Base-by-base conservation (phyloP, 92 coral and sea anemone species). In the Pocillopora meandrina region DNA sequence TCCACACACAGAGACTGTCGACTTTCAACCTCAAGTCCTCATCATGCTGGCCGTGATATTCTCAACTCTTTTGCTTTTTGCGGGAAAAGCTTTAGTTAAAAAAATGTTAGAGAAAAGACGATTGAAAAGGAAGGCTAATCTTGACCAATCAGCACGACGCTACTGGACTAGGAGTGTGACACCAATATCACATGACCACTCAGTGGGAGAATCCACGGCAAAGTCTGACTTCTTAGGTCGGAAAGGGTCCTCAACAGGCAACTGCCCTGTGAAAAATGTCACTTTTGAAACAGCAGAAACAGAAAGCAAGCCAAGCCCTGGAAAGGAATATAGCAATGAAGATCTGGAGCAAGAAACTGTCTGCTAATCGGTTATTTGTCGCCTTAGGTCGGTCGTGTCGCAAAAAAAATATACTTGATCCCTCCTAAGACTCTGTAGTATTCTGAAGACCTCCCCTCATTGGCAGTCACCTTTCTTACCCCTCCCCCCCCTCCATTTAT, bases 31-130 rank as follows among this genome's bases (percentile, higher is more conserved):
- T 14, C 80, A 81, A 31, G 78, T 82, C n/a, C 63, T 86, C 33
- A 81, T 90, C 65, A 64, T 82, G 36, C 79, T 90, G n/a, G 84
- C 90, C 20, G 82, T 84, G 6, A 56, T 84, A 56, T 76, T 84
- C 35, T 66, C 59, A 0, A 34, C 47, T 57, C 59, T 84, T 11
- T 66, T 76, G 14, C 68, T 69, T 4, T 71, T 77, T 7, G 83
- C 56, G 42, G 88, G 88, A 55, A 84, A 57, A 57, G 56, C 70
- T 36, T 10, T 84, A 16, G 66, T 76, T 23, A 35, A 65, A 35
- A 84, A 76, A 23, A 16, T 76, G 1, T 2, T 83, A 64, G 49
- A 52, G 34, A 65, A 64, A 17, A 73, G 20, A 65, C 76, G 65
- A 65, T 61, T 73, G 55, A 16, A 61, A 60, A 49, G 49, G 16